Base-by-base conservation (phyloP, 2,113 vertebrate species). In the Rhinopomastus cyanomelas region DNA sequence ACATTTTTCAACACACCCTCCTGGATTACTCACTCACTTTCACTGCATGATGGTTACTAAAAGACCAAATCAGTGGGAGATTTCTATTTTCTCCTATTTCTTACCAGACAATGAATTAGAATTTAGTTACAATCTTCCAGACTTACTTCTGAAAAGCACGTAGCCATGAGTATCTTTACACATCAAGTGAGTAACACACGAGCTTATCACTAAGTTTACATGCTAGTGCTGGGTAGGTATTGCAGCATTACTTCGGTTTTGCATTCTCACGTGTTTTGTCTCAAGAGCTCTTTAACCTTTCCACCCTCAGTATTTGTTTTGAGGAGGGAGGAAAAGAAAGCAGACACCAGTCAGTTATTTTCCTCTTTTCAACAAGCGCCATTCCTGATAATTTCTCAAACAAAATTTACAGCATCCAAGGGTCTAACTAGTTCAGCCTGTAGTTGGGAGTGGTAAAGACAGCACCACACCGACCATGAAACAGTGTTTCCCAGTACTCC, bases 211-310 rank as follows among this genome's bases (percentile, higher is more conserved):
- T n/a, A 64, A 72, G 20, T 22, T 81, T 34, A 69, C 18, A 3
- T 59, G 84, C 42, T 91, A 81, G 75, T 88, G 57, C 46, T 55
- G 36, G 30, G 21, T 68, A 72, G 0, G 0, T 25, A 65, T 49
- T 26, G 26, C 17, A 76, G 11, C 3, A 1, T 61, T 78, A 78
- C 49, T 91, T 88, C 55, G 29, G n/a, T 87, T 91, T 73, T 76
- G 55, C n/a, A 66, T 61, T 90, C 85, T 53, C 80, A 66, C 37
- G 56, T 76, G 62, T 86, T 91, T 88, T 11, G 1, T 84, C 66
- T 90, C 78, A 91, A 85, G 94, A 90, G 55, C 74, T 81, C 8
- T 87, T 92, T 95, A 93, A 89, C 60, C 64, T 88, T 93, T 93
- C 22, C 12, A 81, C 82, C 57, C 30, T 79, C 32, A 66, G 6